A percentile compares a stretch with the other conserved stretches of the same genome.
Evolutionary conservation across 2,888 invertebrate species (phyloP).

Genomic region (Asteroscopus sphinx): DNA sequence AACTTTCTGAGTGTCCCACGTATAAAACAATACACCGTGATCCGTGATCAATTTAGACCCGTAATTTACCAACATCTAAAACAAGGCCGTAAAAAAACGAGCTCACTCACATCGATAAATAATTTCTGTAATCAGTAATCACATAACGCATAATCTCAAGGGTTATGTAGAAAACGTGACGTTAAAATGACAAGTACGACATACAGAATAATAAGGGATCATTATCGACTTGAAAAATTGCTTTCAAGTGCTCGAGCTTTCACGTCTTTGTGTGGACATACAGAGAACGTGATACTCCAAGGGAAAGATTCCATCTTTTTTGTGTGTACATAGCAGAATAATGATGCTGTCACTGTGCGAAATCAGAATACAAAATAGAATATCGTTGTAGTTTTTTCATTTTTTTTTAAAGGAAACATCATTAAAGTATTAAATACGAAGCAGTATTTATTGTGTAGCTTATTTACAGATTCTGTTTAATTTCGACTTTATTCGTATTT

Average conservation of each 20-base stretch:
- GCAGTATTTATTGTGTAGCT: too few relatives aligned
- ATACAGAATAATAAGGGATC: conserved; percentile 61
- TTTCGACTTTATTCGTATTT: too few relatives aligned
- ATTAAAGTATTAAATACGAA: too few relatives aligned
- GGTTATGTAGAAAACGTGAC: conserved; percentile 74
- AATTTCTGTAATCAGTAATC: conserved; percentile 59
- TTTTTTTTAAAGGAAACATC: too few relatives aligned
- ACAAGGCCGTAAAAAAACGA: conserved; percentile 23
- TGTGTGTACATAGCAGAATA: conserved; percentile 10
- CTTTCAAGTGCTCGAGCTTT: conserved; percentile 45
- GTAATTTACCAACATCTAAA: conserved; percentile 23
- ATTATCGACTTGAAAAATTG: conserved; percentile 53
- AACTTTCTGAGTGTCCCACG: too few relatives aligned
- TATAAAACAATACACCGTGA: conserved; percentile 25
- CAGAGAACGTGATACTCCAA: conserved; percentile 35
- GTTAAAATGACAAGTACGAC: conserved; percentile 57
- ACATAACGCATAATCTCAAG: conserved; percentile 42
- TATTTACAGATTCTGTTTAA: too few relatives aligned
- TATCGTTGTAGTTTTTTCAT: not conserved
- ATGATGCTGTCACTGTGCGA: conserved; percentile 1
- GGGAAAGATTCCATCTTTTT: conserved; percentile 20
- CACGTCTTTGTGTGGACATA: conserved; percentile 39
- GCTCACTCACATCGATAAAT: conserved; percentile 40
- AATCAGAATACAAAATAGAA: conserved; percentile 6
- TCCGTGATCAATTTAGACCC: conserved; percentile 5